Percentiles rank a stretch among this genome's conserved stretches.
Evolutionary conservation across 2,797 vertebrate species (phyloP).

Genomic region (Oreochromis mossambicus): DNA sequence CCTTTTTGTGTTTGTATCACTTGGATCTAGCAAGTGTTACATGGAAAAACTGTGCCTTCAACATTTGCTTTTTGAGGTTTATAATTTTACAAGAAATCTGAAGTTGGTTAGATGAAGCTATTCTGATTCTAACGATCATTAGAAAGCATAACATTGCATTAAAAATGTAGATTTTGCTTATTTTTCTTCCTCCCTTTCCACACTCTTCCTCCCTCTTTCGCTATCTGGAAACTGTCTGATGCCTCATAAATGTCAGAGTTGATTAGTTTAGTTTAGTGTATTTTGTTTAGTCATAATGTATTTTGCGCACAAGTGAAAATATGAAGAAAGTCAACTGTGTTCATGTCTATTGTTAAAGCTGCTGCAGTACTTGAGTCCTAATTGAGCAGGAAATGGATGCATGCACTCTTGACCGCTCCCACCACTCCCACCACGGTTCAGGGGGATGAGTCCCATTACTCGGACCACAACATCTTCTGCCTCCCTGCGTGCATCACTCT

Average conservation of each 20-base stretch:
- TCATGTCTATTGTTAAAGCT: conserved; percentile 3
- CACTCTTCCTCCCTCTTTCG: neutral
- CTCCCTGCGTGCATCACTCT: neutral
- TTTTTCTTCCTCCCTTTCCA: neutral
- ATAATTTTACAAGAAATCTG: neutral
- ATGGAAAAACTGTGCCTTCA: neutral
- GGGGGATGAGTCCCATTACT: neutral
- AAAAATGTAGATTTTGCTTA: neutral
- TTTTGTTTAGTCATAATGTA: neutral
- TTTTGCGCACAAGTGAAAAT: neutral
- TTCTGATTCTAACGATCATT: neutral
- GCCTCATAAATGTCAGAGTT: neutral
- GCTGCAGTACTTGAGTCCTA: conserved; percentile 19
- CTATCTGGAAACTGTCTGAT: neutral
- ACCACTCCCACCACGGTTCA: neutral
- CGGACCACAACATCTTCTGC: neutral
- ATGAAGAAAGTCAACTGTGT: neutral
- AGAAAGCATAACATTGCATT: neutral
- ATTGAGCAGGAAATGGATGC: conserved; percentile 30
- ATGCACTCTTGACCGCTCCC: neutral
- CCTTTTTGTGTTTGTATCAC: neutral
- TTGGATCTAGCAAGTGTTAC: neutral
- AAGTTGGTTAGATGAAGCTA: neutral
- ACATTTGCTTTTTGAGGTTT: neutral
- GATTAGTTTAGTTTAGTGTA: neutral